Percentiles rank a stretch among this genome's conserved stretches.
phyloP scores from a whole-genome alignment of 1,140 invertebrate genomes.

The Limonius californicus region DNA sequence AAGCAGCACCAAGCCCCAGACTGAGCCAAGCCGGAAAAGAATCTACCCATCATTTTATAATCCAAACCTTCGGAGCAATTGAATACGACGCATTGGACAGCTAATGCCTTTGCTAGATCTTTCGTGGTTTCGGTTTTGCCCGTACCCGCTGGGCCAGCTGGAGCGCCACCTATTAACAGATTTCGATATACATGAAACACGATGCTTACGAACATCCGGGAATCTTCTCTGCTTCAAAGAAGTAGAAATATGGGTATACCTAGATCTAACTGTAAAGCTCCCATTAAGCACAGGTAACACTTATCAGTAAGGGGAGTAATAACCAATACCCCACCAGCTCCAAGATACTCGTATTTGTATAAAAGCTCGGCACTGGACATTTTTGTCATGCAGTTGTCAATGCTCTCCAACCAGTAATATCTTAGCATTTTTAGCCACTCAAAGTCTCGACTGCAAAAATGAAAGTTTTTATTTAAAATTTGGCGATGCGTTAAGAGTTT shows the following conservation, averaged over 20 bases:
- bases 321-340: conserved; percentile 75
- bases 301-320: conserved; percentile 83
- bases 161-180: conserved; percentile 62
- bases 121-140: conserved; percentile 95
- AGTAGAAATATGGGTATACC: too few relatives aligned
- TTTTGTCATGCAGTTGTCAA: conserved; percentile 70
- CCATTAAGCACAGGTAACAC: conserved; percentile 84
- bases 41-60: conserved; percentile 84
- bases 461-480: too few relatives aligned
- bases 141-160: conserved; percentile 86
- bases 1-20: conserved; percentile 91
- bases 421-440: conserved; percentile 87
- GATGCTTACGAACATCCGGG: background rate
- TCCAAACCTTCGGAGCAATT: conserved; percentile 85
- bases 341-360: conserved; percentile 92
- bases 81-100: conserved; percentile 87
- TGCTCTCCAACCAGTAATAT: conserved; percentile 82
- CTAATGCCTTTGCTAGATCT: conserved; percentile 82
- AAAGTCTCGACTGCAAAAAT: conserved; percentile 63
- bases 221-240: too few relatives aligned
- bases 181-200: background rate
- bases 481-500: too few relatives aligned
- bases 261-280: conserved; percentile 78
- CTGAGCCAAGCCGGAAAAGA: conserved; percentile 81
- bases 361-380: conserved; percentile 75